Evolutionary conservation across 2,888 invertebrate genomes (phyloP), one percentile per base, ranked within the genome.

Genomic region (Acrocera orbiculus): DNA sequence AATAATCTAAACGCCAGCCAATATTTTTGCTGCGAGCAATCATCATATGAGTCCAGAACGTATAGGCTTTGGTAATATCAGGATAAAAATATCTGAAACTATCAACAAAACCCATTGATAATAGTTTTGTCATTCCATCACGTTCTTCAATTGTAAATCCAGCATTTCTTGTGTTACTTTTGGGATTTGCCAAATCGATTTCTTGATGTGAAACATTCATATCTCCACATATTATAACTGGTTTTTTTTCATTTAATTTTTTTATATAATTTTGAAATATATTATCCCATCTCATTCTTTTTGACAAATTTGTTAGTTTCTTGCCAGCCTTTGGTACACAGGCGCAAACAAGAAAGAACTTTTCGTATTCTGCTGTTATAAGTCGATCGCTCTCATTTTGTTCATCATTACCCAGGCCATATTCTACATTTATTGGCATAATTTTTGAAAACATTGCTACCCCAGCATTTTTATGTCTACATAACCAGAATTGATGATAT

Each of bases 1-100:
- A 95, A 59, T 98, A 98, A 62, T 98, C 98, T 52, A 98, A 63
- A 48, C 98, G 73, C 93, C 96, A 99, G 56, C 98, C 98, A 42
- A 90, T 70, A 62, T 98, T 90, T 51, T 81, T 90, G 7, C 74
- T 65, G 32, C 96, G 68, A 6, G 86, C 70, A 56, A 87, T 89
- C 40, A 64, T 65, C 73, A 95, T 81, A 54, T 90, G 95, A 1
- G 89, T 77, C 96, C 96, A 98, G 58, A 83, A 98, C 0, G 93
- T 86, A 56, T 92, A 98, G 2, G 78, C 80, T 7, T 68, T 77
- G 5, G 68, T 73, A 47, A 71, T 65, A 7, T 89, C 77, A 0
- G 96, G 95, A 62, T 96, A 76, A 3, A 93, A 62, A 42, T 75
- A 66, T 17, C 96, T 68, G 59, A 75, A 98, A 1, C 85, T 76